Base-by-base conservation (phyloP, 2,888 invertebrate species). In the Baronia brevicornis region DNA sequence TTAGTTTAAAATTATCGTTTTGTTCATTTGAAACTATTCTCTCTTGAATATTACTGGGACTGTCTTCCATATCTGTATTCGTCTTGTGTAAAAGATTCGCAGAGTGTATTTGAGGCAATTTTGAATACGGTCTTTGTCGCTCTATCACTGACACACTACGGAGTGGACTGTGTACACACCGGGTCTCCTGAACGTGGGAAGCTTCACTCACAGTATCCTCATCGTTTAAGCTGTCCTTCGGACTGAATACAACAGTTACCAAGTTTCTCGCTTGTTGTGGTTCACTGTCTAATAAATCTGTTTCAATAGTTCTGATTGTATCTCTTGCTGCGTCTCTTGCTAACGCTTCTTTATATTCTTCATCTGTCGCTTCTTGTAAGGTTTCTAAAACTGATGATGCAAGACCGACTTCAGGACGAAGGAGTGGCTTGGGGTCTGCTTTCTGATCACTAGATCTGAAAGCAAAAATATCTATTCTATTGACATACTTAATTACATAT, bases 371-470 rank as follows among this genome's bases (percentile, higher is more conserved):
- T 47, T 75, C 64, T 5, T 64, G 63, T 19, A 84, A 44, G 1
- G 82, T 80, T 42, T 79, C 60, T 9, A 84, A 51, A 33, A 84
- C 70, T 2, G 80, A 80, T 2, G 77, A 71, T 1, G 79, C 80
- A 0, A 84, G 60, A 9, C 59, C 71, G 5, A 82, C 78, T 60
- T 84, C 82, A 6, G 82, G 84, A 30, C 72, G 67, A 7, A 84
- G 50, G 4, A 84, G 52, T 1, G 74, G 78, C 33, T 77, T 77
- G 0, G 49, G 26, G 1, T 73, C 67, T 34, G 62, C 63, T 41
- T 68, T 69, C 13, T 43, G 35, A 2, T 56, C 54, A 3, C 36
- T 13, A 3, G 52, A 38, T 25, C 75, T 80, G 51, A 33, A 57
- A 59, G 32, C 23, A 14, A 21, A 22, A 21, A 13, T 5, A 23